Conservation (phyloP, 2,797 vertebrate species). For the Tauraco hartlaubi region DNA sequence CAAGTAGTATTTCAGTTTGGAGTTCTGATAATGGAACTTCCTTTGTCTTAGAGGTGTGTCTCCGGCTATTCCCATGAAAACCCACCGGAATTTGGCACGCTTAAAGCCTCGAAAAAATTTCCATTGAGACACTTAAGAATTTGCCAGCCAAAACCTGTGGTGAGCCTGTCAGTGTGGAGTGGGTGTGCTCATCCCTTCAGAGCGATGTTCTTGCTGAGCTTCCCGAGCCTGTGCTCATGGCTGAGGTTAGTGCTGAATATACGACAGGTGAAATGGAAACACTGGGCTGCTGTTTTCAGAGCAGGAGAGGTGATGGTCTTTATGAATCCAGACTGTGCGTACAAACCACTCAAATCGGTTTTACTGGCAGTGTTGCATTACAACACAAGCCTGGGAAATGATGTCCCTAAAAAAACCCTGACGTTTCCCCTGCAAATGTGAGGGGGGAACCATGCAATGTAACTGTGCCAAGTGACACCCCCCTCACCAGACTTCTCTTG, state of each 20-base stretch:
- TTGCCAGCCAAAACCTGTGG: background rate
- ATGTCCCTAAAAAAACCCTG: background rate
- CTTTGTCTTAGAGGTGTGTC: background rate
- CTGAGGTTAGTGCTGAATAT: background rate
- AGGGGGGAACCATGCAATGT: background rate
- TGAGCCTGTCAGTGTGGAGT: background rate
- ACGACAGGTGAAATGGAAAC: background rate
- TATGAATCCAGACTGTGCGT: background rate
- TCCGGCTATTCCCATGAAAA: constrained; percentile 31
- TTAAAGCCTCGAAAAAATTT: background rate
- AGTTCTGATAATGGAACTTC: background rate
- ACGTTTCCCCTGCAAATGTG: background rate
- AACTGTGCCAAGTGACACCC: accelerated
- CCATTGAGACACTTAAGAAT: background rate
- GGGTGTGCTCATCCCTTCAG: background rate
- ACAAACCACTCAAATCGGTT: background rate
- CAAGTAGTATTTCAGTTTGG: background rate
- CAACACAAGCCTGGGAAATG: background rate
- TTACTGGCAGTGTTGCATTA: background rate
- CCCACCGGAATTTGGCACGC: background rate
- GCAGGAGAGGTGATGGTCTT: background rate
- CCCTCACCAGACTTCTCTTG: background rate
- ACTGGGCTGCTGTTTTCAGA: background rate
- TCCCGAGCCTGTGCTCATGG: background rate
- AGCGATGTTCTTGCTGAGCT: background rate